Percentiles rank a stretch among this genome's conserved stretches.
Evolutionary conservation across 2,888 invertebrate species (phyloP).

Genomic region (Augochlorella aurata): DNA sequence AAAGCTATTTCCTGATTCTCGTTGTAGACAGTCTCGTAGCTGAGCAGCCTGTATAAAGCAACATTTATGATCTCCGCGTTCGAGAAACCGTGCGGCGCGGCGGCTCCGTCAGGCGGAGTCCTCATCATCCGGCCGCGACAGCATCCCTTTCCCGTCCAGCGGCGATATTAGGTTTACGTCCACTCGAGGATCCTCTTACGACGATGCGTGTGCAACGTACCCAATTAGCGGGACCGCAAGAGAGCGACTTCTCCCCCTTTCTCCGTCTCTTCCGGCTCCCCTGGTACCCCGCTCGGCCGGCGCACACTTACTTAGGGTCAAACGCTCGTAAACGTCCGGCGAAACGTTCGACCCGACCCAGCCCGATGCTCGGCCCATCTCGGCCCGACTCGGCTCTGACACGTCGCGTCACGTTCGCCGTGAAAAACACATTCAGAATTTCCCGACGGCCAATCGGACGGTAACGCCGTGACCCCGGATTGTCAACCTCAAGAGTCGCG

Average conservation of each 20-base stretch:
- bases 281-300: slow-evolving; percentile 51
- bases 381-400: slow-evolving; percentile 22
- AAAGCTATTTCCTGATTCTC: background rate
- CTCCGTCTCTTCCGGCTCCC: slow-evolving; percentile 59
- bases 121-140: slow-evolving; percentile 10
- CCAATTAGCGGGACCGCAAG: slow-evolving; percentile 66
- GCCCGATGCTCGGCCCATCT: background rate
- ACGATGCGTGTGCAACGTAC: slow-evolving; percentile 65
- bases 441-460: slow-evolving; percentile 68
- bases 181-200: slow-evolving; percentile 60
- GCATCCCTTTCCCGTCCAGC: slow-evolving; percentile 57
- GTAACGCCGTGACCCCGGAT: slow-evolving; percentile 58
- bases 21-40: background rate
- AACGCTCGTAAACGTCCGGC: slow-evolving; percentile 70
- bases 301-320: slow-evolving; percentile 71
- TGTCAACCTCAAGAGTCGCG: slow-evolving; percentile 63
- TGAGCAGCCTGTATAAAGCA: background rate
- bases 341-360: slow-evolving; percentile 55
- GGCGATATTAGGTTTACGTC: slow-evolving; percentile 61
- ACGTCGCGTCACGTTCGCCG: slow-evolving; percentile 40
- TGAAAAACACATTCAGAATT: slow-evolving; percentile 73
- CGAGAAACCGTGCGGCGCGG: background rate
- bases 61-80: background rate
- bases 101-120: slow-evolving; percentile 3
- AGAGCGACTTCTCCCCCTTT: slow-evolving; percentile 66